Evolutionary conservation across 2,888 invertebrate genomes (phyloP).

Genomic region (Notocelia uddmanniana): DNA sequence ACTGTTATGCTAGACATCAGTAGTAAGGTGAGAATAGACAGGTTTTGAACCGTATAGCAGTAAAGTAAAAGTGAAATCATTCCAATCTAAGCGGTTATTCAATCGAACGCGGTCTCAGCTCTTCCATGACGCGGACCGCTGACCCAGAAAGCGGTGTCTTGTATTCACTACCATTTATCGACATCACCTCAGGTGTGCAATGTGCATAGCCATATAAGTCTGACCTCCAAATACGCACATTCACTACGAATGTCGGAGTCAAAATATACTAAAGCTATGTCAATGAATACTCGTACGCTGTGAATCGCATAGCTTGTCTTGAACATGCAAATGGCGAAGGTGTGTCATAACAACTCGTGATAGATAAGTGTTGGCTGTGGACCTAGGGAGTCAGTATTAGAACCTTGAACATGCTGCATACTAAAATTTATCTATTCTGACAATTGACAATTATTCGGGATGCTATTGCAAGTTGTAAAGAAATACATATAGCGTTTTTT

Average conservation of each 20-base stretch:
- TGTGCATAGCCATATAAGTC: background rate
- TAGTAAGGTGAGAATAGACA: background rate
- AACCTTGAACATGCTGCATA: conserved; percentile 11
- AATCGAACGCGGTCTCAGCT: conserved; percentile 23
- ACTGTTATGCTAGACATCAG: background rate
- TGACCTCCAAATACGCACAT: background rate
- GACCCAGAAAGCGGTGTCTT: conserved; percentile 39
- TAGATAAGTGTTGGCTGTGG: conserved; percentile 31
- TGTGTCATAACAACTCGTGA: conserved; percentile 39
- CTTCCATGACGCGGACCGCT: conserved; percentile 35
- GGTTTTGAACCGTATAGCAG: background rate
- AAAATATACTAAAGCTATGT: background rate
- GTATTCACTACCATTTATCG: background rate
- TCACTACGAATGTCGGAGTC: background rate
- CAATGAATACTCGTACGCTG: background rate
- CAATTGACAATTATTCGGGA: background rate
- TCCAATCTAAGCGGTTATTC: conserved; percentile 32
- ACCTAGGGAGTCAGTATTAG: conserved; percentile 21
- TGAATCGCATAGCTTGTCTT: conserved; percentile 34
- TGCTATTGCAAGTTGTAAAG: background rate
- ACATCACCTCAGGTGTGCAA: background rate
- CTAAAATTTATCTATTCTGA: background rate
- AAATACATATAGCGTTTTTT: too few species aligned
- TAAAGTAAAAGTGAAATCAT: conserved; percentile 43
- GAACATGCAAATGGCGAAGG: conserved; percentile 45